These are phyloP conservation scores for Vidua chalybeata DNA, from an alignment of 2,113 vertebrate species.

Conservation along the genomic window DNA sequence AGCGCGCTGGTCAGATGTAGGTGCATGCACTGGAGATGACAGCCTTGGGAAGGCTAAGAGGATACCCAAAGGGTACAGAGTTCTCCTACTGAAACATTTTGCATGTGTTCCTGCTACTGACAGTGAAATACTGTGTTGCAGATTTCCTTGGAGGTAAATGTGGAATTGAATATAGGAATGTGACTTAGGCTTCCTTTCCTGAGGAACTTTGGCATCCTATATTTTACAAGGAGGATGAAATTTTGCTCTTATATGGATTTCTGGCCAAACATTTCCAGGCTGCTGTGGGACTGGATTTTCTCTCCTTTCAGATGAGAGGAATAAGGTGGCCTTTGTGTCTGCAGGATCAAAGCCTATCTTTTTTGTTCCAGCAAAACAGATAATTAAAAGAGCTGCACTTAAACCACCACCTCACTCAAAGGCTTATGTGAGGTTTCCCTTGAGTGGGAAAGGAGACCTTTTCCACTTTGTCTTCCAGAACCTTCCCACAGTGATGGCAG, in stretches of 20 bases:
- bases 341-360: neutral
- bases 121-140: neutral
- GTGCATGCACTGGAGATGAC: rapidly evolving
- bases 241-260: neutral
- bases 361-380: neutral
- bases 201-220: neutral
- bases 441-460: neutral
- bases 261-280: neutral
- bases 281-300: neutral
- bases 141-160: neutral
- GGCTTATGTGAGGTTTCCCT: neutral
- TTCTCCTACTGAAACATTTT: neutral
- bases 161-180: rapidly evolving
- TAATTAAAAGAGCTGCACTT: neutral
- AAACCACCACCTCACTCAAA: neutral
- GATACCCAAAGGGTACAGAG: neutral
- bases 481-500: neutral
- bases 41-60: neutral
- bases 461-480: neutral
- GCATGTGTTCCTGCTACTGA: neutral
- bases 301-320: neutral
- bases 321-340: neutral
- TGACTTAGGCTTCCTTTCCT: neutral
- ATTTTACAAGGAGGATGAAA: neutral
- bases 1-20: no score